phyloP scores from a whole-genome alignment of 2,113 vertebrate genomes.

The Petaurus breviceps region DNA sequence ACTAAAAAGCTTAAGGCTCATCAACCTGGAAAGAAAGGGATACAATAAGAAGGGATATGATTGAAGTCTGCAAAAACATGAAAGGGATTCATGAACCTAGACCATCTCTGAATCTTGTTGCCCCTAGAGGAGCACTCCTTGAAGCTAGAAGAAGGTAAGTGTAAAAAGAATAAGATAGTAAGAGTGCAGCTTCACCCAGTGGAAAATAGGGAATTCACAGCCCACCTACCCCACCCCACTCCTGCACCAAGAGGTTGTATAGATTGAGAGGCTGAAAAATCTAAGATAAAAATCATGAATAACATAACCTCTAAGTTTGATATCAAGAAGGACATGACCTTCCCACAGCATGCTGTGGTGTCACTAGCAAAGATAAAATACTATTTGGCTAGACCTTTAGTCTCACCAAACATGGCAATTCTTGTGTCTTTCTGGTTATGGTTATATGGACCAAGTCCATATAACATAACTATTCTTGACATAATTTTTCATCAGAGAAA shows the following conservation, averaged over 20 bases:
- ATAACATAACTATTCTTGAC: not conserved
- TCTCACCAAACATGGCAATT: not conserved
- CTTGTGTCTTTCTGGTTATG: not conserved
- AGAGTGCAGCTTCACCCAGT: not conserved
- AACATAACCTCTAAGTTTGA: not conserved
- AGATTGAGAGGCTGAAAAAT: not conserved
- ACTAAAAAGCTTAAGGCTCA: not conserved
- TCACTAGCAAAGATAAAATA: not conserved
- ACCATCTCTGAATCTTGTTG: not conserved
- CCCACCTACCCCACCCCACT: not conserved
- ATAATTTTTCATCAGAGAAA: not conserved
- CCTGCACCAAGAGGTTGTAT: not conserved
- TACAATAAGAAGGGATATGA: not conserved
- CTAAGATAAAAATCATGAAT: not conserved
- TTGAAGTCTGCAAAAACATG: not conserved
- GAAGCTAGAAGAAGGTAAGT: not conserved
- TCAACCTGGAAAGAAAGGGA: not conserved
- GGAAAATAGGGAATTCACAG: not conserved
- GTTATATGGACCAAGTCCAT: not conserved
- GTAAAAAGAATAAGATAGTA: not conserved
- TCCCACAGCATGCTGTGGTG: not conserved
- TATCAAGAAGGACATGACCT: not conserved
- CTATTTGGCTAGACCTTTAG: not conserved
- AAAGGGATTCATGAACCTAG: not conserved
- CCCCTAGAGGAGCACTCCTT: not conserved